Percentiles rank a stretch among this genome's conserved stretches.
phyloP scores from a whole-genome alignment of 2,888 invertebrate species.

The Platerodrilus igneus region DNA sequence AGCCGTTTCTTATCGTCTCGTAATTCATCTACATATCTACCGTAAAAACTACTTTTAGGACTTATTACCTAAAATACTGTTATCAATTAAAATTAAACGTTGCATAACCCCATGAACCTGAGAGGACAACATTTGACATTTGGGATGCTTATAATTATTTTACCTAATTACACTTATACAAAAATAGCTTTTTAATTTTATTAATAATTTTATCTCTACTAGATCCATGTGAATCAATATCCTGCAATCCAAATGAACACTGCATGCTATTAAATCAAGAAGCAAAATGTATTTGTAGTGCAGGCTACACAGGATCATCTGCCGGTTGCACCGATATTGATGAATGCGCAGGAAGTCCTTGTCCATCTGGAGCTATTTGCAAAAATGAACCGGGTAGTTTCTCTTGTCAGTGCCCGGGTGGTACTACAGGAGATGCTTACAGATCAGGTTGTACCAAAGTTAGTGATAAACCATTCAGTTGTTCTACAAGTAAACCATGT shows the following conservation, averaged over 20 bases:
- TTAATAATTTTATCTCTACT: slow-evolving; percentile 18
- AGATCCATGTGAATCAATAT: slow-evolving; percentile 87
- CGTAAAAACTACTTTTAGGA: no score
- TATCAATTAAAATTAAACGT: no score
- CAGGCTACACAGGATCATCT: slow-evolving; percentile 71
- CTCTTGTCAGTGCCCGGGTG: slow-evolving; percentile 83
- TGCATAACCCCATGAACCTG: no score
- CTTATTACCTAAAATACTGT: no score
- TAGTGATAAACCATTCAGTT: slow-evolving; percentile 62
- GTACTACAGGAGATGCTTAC: slow-evolving; percentile 76
- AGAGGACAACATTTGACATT: no score
- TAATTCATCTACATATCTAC: no score
- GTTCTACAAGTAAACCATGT: slow-evolving; percentile 72
- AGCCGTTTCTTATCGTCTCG: no score
- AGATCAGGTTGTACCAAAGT: slow-evolving; percentile 68
- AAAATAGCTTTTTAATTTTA: slow-evolving; percentile 1
- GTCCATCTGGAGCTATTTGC: slow-evolving; percentile 80
- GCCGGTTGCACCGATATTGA: slow-evolving; percentile 83
- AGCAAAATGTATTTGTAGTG: slow-evolving; percentile 79
- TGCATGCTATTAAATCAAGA: slow-evolving; percentile 80
- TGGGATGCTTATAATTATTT: no score
- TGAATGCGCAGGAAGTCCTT: slow-evolving; percentile 79
- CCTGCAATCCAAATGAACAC: slow-evolving; percentile 82
- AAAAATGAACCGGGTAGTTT: slow-evolving; percentile 83
- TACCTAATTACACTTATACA: not conserved